Evolutionary conservation across 2,113 vertebrate species (phyloP).

Genomic region (Rhinopomastus cyanomelas): DNA sequence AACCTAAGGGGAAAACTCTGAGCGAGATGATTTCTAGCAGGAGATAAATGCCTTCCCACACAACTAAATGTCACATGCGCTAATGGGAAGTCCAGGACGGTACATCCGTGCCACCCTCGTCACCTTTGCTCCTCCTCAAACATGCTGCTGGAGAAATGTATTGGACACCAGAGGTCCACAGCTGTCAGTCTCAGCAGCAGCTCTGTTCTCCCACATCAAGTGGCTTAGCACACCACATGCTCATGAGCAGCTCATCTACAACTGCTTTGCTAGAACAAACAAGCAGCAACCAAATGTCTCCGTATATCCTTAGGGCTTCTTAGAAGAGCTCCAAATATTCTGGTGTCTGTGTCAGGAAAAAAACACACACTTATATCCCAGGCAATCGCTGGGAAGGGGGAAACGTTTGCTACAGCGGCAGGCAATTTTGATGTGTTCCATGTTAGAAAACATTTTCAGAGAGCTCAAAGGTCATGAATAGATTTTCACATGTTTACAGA

Average conservation of each 20-base stretch:
- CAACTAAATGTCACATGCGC: accelerated
- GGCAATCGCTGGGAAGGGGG: not conserved
- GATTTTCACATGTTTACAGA: constrained; percentile 64
- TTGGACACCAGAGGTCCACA: not conserved
- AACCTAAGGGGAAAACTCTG: not conserved
- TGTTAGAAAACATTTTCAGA: constrained; percentile 26
- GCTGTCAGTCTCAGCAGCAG: not conserved
- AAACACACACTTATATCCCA: not conserved
- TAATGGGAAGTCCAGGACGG: not conserved
- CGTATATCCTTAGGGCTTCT: constrained; percentile 20
- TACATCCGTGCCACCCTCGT: not conserved
- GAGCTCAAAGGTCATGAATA: constrained; percentile 62
- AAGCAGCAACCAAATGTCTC: constrained; percentile 8
- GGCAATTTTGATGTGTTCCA: constrained; percentile 45
- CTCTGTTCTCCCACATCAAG: not conserved
- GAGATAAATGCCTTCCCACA: not conserved
- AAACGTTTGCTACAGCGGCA: not conserved
- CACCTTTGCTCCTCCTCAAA: not conserved
- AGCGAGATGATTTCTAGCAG: not conserved
- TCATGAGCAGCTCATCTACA: not conserved
- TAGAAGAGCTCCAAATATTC: constrained; percentile 17
- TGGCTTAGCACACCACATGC: not conserved
- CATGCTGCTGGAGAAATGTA: not conserved
- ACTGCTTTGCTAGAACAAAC: constrained; percentile 15
- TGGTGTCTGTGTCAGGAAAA: not conserved